A percentile compares a stretch with the other conserved stretches of the same genome.
Evolutionary conservation across 1,140 invertebrate genomes (phyloP).

Genomic region (Lasioglossum baleicum): DNA sequence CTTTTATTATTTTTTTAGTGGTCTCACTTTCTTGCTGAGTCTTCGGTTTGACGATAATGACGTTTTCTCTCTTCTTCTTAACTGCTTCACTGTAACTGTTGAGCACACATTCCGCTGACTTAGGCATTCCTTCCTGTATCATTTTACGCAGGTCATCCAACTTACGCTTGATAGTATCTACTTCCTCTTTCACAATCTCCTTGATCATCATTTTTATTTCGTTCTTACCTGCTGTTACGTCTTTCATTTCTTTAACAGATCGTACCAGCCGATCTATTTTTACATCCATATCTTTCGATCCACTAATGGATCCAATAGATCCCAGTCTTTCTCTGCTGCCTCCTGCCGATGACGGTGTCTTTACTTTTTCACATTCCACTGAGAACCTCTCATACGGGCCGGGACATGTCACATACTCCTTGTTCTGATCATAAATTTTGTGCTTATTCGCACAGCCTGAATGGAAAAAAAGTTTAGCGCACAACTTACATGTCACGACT

Average conservation of each 20-base stretch:
- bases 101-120: neutral
- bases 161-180: conserved; percentile 25
- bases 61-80: conserved; percentile 42
- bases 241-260: conserved; percentile 33
- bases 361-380: neutral
- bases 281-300: neutral
- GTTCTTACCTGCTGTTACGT: conserved; percentile 23
- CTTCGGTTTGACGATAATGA: conserved; percentile 36
- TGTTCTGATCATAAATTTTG: conserved; percentile 11
- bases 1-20: conserved; percentile 29
- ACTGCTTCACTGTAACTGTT: conserved; percentile 30
- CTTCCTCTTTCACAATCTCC: conserved; percentile 14
- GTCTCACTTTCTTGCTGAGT: conserved; percentile 22
- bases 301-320: conserved; percentile 12
- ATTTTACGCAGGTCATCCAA: conserved; percentile 27
- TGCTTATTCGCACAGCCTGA: conserved; percentile 12
- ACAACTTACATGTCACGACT: conserved; percentile 2
- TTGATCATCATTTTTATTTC: conserved; percentile 33
- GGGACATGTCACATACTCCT: neutral
- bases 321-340: conserved; percentile 19
- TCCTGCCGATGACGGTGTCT: neutral
- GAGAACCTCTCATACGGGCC: conserved; percentile 2
- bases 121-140: conserved; percentile 9
- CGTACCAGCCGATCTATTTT: conserved; percentile 42
- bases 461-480: conserved; percentile 19